Percentiles rank a stretch among this genome's conserved stretches.
These are phyloP conservation scores for Monopis laevigella DNA, from an alignment of 2,888 invertebrate species.

Conservation along the genomic window DNA sequence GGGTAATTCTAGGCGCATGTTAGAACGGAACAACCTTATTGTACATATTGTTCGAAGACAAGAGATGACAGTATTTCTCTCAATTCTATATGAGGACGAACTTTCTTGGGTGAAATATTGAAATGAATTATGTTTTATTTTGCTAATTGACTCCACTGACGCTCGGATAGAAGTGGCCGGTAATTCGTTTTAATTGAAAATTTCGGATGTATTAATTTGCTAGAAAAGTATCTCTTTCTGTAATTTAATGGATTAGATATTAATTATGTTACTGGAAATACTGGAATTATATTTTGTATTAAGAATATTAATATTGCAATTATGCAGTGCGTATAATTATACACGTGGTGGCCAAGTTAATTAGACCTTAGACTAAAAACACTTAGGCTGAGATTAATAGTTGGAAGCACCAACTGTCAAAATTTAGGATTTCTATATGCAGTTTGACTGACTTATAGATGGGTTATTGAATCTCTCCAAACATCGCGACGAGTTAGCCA, in stretches of 20 bases:
- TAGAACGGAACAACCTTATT: slow-evolving; percentile 30
- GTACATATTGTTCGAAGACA: slow-evolving; percentile 18
- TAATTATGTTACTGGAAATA: neutral
- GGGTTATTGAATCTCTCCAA: too few relatives aligned
- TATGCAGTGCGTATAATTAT: too few relatives aligned
- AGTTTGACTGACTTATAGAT: too few relatives aligned
- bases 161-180: slow-evolving; percentile 19
- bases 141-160: slow-evolving; percentile 28
- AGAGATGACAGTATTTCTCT: slow-evolving; percentile 22
- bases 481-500: too few relatives aligned
- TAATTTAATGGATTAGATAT: slow-evolving; percentile 2
- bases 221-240: slow-evolving; percentile 1
- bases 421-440: too few relatives aligned
- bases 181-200: slow-evolving; percentile 28
- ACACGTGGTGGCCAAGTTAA: too few relatives aligned
- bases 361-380: too few relatives aligned
- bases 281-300: too few relatives aligned
- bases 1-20: slow-evolving; percentile 32
- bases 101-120: slow-evolving; percentile 43
- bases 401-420: too few relatives aligned
- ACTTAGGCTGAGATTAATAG: too few relatives aligned
- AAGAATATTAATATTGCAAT: too few relatives aligned
- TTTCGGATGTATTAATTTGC: slow-evolving; percentile 29
- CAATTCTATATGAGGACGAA: slow-evolving; percentile 32
- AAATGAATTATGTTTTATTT: slow-evolving; percentile 50